Conservation (phyloP, 2,888 invertebrate species). For the Vandiemenella viatica region DNA sequence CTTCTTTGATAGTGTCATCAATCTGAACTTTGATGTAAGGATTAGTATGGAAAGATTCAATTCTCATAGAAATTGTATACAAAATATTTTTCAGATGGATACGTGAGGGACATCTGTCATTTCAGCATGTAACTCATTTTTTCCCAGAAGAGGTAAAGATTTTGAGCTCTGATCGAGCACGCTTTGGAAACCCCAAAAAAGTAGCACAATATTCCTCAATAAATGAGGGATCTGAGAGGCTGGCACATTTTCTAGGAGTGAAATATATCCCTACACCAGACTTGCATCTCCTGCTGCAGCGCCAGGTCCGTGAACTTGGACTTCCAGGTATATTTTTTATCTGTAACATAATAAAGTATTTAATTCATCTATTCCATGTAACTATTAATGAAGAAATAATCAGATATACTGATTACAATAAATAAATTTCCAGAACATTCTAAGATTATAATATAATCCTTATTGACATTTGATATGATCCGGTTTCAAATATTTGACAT, state of each 20-base stretch:
- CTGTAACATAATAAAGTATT: too few species aligned
- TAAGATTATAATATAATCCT: too few species aligned
- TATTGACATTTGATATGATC: too few species aligned
- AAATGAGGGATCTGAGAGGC: conserved; percentile 19
- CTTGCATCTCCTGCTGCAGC: conserved; percentile 23
- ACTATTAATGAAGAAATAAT: too few species aligned
- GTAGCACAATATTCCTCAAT: conserved; percentile 15
- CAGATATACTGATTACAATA: too few species aligned
- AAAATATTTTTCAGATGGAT: conserved; percentile 20
- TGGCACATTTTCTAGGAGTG: conserved; percentile 25
- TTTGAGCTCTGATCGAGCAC: conserved; percentile 18
- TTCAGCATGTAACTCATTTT: conserved; percentile 18
- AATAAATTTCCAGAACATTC: too few species aligned
- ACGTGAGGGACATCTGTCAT: conserved; percentile 20
- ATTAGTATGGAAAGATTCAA: too few species aligned
- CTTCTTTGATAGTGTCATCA: too few species aligned
- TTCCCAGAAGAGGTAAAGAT: conserved; percentile 14
- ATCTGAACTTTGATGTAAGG: too few species aligned
- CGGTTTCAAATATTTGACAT: too few species aligned
- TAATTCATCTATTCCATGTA: too few species aligned
- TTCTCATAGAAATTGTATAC: too few species aligned
- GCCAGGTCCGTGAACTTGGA: conserved; percentile 29
- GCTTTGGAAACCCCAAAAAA: conserved; percentile 15
- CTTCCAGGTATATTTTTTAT: conserved; percentile 29
- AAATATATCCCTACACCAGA: conserved; percentile 24